Base-by-base conservation (phyloP, 2,888 invertebrate genomes). In the Aleiodes alternator region DNA sequence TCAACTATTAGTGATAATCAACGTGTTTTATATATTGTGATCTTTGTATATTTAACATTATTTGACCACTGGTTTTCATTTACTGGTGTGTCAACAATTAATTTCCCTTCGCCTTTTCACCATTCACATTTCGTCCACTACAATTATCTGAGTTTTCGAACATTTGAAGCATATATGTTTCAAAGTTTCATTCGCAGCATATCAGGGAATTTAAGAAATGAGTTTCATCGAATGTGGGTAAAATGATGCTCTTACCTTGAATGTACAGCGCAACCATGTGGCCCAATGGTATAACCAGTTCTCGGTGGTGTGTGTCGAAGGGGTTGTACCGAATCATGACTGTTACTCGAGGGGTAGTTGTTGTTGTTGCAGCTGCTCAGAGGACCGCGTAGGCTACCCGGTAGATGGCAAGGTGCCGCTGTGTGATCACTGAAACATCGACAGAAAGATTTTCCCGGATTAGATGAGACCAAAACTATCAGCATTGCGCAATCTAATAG, bases 221-320 rank as follows among this genome's bases (percentile, higher is more conserved):
- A 53, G 43, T 68, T 16, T 43, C 74, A 53, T 14, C 64, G 34
- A 64, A 9, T 14, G n/a, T 34, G 29, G 38, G 5, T 50, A 59
- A 23, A 43, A 64, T 11, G 7, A 34, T 38, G 72, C 9, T 43
- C 84, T 85, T 77, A 87, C 87, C 87, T 84, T 77, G 86, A 79
- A 80, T 87, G 87, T 72, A 86, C 80, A 79, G 82, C 84, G 82
- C 87, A 87, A 81, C 83, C 81, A 80, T 81, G 85, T 79, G 84
- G 82, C 82, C 82, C 82, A 76, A 83, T 81, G 78, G 81, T 76
- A 79, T 81, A 84, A 80, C 76, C 83, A 76, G 85, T 79, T 71
- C 83, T 80, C 78, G 84, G 79, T 79, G 82, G 80, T 72, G 83
- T 76, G 69, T 70, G 68, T 51, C 77, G 81, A 23, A 81, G 77